Conservation (phyloP, 2,888 invertebrate species). For the Drosophila imparisetae region DNA sequence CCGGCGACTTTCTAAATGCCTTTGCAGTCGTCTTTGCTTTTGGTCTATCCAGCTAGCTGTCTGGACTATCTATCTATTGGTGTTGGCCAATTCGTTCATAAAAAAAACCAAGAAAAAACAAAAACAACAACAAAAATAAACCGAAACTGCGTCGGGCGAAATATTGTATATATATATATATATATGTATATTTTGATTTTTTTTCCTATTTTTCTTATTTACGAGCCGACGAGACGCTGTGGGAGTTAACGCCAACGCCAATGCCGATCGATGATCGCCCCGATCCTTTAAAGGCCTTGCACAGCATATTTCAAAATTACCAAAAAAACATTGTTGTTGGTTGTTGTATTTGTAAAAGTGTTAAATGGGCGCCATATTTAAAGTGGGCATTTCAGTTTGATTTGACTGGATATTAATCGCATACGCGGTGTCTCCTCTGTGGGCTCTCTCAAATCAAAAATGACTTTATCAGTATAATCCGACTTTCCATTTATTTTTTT, state of each 20-base stretch:
- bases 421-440: conserved; percentile 36
- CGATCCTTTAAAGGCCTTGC: conserved; percentile 73
- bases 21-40: conserved; percentile 45
- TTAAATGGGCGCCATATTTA: conserved; percentile 68
- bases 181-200: conserved; percentile 35
- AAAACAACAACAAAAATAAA: conserved; percentile 4
- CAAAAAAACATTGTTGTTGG: conserved; percentile 25
- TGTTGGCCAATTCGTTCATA: conserved; percentile 72
- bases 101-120: conserved; percentile 27
- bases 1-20: conserved; percentile 77
- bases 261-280: conserved; percentile 24
- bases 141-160: conserved; percentile 34
- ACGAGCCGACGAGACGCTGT: conserved; percentile 45
- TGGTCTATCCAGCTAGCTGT: conserved; percentile 52
- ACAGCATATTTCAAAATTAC: conserved; percentile 59
- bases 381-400: conserved; percentile 41
- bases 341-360: conserved; percentile 55
- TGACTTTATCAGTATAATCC: conserved; percentile 60
- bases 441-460: conserved; percentile 33
- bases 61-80: conserved; percentile 68
- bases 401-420: conserved; percentile 47
- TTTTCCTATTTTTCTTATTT: conserved; percentile 45
- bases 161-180: conserved; percentile 31
- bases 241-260: conserved; percentile 48
- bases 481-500: conserved; percentile 51